These are phyloP conservation scores for Oryzias sinensis DNA, from an alignment of 2,797 vertebrate genomes.

Conservation along the genomic window DNA sequence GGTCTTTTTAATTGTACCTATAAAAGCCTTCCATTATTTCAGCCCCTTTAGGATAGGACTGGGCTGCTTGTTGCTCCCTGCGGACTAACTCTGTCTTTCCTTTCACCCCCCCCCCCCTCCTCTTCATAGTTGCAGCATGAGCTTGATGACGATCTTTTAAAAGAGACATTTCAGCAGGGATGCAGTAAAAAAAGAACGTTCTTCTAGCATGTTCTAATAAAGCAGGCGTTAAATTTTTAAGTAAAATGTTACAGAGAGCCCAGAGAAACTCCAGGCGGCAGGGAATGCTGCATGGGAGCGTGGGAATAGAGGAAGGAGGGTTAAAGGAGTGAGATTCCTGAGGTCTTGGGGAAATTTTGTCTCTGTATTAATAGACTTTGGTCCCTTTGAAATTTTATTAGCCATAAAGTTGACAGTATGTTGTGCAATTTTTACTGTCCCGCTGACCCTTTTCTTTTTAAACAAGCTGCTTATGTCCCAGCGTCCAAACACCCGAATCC, in stretches of 20 bases:
- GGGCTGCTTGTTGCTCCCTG: conserved; percentile 73
- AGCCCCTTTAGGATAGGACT: conserved; percentile 78
- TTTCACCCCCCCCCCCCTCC: conserved; percentile 35
- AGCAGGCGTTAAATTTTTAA: conserved; percentile 33
- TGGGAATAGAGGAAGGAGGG: conserved; percentile 78
- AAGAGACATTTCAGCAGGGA: conserved; percentile 38
- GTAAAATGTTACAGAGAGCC: conserved; percentile 49
- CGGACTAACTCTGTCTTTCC: conserved; percentile 56
- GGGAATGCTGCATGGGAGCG: conserved; percentile 67
- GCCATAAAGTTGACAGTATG: conserved; percentile 90
- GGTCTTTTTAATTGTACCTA: conserved; percentile 82
- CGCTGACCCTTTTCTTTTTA: conserved; percentile 63
- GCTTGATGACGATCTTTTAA: conserved; percentile 48
- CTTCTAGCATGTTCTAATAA: conserved; percentile 6
- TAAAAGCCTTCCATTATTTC: conserved; percentile 79
- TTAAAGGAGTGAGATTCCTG: conserved; percentile 81
- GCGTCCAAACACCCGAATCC: conserved; percentile 63
- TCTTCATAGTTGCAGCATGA: conserved; percentile 32
- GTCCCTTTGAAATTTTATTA: conserved; percentile 96
- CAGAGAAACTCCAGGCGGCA: conserved; percentile 35
- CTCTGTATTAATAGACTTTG: conserved; percentile 87
- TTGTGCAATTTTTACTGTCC: conserved; percentile 79
- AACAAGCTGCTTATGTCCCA: conserved; percentile 62
- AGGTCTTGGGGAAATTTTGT: conserved; percentile 83
- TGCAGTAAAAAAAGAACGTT: conserved; percentile 15